phyloP scores from a whole-genome alignment of 2,888 invertebrate genomes.

The Aquatica leii region DNA sequence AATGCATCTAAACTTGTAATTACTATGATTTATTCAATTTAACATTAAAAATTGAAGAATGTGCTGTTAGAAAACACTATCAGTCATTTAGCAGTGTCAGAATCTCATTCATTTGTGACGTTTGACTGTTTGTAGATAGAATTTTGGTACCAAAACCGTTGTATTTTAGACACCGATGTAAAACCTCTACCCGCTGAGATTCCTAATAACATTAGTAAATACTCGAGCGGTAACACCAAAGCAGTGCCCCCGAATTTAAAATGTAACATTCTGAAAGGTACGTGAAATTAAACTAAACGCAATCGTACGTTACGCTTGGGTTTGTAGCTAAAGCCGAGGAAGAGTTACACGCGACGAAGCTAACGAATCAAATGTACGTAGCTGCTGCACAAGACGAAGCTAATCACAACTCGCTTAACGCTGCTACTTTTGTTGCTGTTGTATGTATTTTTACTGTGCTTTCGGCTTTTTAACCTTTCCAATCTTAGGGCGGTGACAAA shows the following conservation, averaged over 20 bases:
- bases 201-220: constrained; percentile 57
- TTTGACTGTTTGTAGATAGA: too few relatives aligned
- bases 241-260: constrained; percentile 90
- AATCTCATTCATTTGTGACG: too few relatives aligned
- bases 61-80: too few relatives aligned
- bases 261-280: constrained; percentile 92
- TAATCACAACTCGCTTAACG: constrained; percentile 62
- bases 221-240: constrained; percentile 57
- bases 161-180: constrained; percentile 19
- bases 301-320: constrained; percentile 15
- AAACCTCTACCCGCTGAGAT: constrained; percentile 57
- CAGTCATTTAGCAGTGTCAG: too few relatives aligned
- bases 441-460: constrained; percentile 63
- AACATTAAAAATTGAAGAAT: too few relatives aligned
- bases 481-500: constrained; percentile 71
- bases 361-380: constrained; percentile 69
- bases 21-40: too few relatives aligned
- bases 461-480: constrained; percentile 25
- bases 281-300: constrained; percentile 13
- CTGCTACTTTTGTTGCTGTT: constrained; percentile 79
- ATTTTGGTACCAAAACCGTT: too few relatives aligned
- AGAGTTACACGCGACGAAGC: constrained; percentile 63
- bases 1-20: too few relatives aligned
- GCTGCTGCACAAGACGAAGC: constrained; percentile 59
- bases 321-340: constrained; percentile 72